These are phyloP conservation scores for Nomada ruficornis DNA, from an alignment of 2,888 invertebrate genomes.

Conservation along the genomic window DNA sequence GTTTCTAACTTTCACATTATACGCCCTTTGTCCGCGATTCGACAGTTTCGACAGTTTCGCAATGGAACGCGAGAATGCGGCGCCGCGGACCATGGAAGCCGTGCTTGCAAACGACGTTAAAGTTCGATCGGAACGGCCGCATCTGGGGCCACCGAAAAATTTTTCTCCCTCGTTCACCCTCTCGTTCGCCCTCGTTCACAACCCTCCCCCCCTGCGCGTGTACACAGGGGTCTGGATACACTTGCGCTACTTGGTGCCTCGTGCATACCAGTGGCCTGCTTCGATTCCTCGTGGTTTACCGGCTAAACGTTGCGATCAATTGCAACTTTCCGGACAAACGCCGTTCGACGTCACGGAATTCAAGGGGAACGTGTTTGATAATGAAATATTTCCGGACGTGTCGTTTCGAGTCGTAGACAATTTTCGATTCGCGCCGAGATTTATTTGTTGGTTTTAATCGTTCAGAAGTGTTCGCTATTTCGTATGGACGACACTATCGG, in stretches of 20 bases:
- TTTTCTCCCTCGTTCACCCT: constrained; percentile 51
- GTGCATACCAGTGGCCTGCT: not conserved
- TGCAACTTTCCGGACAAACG: not conserved
- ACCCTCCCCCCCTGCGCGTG: not conserved
- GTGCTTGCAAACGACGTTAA: constrained; percentile 76
- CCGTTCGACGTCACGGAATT: no score
- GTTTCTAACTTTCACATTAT: constrained; percentile 81
- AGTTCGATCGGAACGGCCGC: constrained; percentile 71
- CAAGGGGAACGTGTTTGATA: no score
- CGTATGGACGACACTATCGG: no score
- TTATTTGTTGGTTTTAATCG: no score
- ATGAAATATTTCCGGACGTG: no score
- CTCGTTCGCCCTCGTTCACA: not conserved
- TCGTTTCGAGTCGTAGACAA: no score
- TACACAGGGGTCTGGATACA: not conserved
- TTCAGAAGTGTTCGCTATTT: no score
- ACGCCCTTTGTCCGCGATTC: constrained; percentile 80
- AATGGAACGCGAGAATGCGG: constrained; percentile 77
- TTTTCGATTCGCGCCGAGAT: no score
- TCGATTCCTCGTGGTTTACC: constrained; percentile 27
- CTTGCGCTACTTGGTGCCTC: not conserved
- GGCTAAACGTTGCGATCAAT: constrained; percentile 41
- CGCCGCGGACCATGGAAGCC: constrained; percentile 61
- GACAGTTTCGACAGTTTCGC: constrained; percentile 81
- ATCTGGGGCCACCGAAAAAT: constrained; percentile 70